A percentile compares a stretch with the other conserved stretches of the same genome.
These are phyloP conservation scores for Calonectris borealis DNA, from an alignment of 2,113 vertebrate genomes.

Conservation along the genomic window DNA sequence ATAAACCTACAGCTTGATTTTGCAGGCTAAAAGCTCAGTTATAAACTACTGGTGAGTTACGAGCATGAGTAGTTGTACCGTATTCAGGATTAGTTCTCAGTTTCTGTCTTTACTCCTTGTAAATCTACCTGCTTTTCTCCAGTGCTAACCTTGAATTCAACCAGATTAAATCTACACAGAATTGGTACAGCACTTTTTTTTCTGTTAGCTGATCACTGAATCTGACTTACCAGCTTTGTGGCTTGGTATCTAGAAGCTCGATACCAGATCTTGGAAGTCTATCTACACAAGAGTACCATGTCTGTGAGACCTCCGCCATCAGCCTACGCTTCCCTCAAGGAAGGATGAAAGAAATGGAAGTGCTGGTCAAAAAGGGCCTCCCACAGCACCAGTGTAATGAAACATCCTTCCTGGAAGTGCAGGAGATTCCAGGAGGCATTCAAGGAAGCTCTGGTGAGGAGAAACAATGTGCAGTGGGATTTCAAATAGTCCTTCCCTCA, in stretches of 20 bases:
- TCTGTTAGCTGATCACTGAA: neutral
- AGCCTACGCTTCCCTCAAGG: rapidly evolving
- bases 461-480: neutral
- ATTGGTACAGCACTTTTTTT: neutral
- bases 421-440: neutral
- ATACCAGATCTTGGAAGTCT: neutral
- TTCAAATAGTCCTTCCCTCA: neutral
- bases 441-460: neutral
- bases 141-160: neutral
- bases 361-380: neutral
- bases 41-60: neutral
- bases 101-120: neutral
- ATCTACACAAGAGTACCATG: neutral
- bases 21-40: neutral
- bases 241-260: neutral
- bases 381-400: neutral
- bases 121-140: neutral
- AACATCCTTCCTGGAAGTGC: neutral
- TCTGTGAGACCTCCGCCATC: neutral
- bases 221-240: neutral
- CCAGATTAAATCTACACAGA: neutral
- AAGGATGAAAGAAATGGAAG: neutral
- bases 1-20: neutral
- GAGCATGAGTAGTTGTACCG: rapidly evolving
- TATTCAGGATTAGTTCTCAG: neutral